Conservation (phyloP, 2,797 vertebrate genomes). For the Lagocephalus sceleratus region DNA sequence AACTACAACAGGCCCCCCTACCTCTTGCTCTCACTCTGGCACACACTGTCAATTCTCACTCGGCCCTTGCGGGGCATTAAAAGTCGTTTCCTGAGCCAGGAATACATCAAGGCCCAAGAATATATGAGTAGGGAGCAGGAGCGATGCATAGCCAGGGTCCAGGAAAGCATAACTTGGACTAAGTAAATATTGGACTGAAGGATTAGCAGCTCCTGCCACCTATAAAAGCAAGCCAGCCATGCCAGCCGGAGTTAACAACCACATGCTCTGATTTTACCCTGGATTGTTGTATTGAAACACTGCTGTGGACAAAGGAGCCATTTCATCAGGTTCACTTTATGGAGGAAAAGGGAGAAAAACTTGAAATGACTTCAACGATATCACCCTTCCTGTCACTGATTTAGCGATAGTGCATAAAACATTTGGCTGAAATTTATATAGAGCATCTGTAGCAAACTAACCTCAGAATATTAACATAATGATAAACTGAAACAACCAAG, state of each 20-base stretch:
- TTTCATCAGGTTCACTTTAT: slow-evolving; percentile 68
- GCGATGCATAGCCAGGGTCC: slow-evolving; percentile 67
- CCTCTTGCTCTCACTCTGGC: slow-evolving; percentile 69
- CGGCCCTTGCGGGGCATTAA: slow-evolving; percentile 74
- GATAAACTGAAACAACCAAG: no score
- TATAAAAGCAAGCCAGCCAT: slow-evolving; percentile 70
- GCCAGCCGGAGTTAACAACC: slow-evolving; percentile 61
- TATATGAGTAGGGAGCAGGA: slow-evolving; percentile 62
- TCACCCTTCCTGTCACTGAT: slow-evolving; percentile 38
- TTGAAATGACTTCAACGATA: slow-evolving; percentile 46
- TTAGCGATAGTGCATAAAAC: slow-evolving; percentile 20
- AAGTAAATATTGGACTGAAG: slow-evolving; percentile 71
- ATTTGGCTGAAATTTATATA: slow-evolving; percentile 6
- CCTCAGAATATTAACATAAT: no score
- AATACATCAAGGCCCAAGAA: slow-evolving; percentile 76
- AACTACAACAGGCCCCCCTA: slow-evolving; percentile 71
- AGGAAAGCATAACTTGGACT: slow-evolving; percentile 74
- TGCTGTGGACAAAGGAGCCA: slow-evolving; percentile 59
- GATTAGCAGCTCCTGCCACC: slow-evolving; percentile 76
- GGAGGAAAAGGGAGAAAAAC: slow-evolving; percentile 43
- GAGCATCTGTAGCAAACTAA: not conserved
- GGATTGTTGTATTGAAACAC: slow-evolving; percentile 61
- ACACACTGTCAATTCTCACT: slow-evolving; percentile 75
- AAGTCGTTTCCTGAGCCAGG: slow-evolving; percentile 74
- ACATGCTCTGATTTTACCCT: slow-evolving; percentile 52